A percentile compares a stretch with the other conserved stretches of the same genome.
phyloP scores from a whole-genome alignment of 2,113 vertebrate species.

The Axis porcinus region DNA sequence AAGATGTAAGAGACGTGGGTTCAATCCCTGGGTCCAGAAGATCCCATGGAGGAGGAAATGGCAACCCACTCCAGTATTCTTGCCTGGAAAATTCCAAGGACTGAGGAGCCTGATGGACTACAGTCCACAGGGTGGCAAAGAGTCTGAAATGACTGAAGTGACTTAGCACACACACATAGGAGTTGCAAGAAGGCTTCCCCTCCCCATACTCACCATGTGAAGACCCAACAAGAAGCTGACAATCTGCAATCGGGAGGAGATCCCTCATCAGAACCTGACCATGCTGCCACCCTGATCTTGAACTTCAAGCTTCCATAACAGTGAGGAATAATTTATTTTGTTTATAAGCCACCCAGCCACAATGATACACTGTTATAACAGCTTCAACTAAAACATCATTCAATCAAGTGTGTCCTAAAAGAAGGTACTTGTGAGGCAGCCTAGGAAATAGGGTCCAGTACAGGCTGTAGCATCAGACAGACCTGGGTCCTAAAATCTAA shows the following conservation, averaged over 20 bases:
- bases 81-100: not conserved
- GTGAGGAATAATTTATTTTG: not conserved
- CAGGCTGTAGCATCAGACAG: not conserved
- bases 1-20: not conserved
- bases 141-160: not conserved
- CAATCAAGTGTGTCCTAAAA: not conserved
- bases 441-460: not conserved
- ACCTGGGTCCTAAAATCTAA: not conserved
- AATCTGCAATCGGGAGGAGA: not conserved
- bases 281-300: not conserved
- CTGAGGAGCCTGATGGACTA: not conserved
- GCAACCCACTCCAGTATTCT: not conserved
- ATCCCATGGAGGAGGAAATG: not conserved
- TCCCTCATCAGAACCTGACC: not conserved
- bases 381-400: not conserved
- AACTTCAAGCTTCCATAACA: not conserved
- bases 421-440: not conserved
- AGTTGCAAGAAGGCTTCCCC: not conserved
- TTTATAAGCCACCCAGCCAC: not conserved
- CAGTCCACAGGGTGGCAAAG: not conserved
- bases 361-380: not conserved
- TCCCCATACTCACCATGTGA: not conserved
- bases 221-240: not conserved
- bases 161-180: not conserved
- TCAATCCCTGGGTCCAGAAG: not conserved